A percentile compares a stretch with the other conserved stretches of the same genome.
Conservation (phyloP, 2,797 vertebrate genomes). For the Onychomys leucogaster region DNA sequence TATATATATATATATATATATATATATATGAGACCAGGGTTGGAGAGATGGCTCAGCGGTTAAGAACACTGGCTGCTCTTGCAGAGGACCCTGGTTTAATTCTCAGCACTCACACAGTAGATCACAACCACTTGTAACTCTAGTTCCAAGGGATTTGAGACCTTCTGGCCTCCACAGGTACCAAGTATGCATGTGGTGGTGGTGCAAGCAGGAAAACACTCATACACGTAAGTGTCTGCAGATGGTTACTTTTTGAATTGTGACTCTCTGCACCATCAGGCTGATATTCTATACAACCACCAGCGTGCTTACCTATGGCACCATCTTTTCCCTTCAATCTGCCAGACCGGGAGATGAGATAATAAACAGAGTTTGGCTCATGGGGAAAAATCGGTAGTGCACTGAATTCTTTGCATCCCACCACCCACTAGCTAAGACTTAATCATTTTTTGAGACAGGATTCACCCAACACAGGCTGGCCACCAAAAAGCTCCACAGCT, state of each 20-base stretch:
- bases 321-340: background rate
- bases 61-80: background rate
- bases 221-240: accelerated
- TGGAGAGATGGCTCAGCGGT: background rate
- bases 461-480: background rate
- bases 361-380: background rate
- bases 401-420: background rate
- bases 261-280: background rate
- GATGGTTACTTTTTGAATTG: background rate
- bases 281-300: background rate
- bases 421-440: background rate
- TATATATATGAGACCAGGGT: too few species aligned
- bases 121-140: background rate
- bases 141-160: background rate
- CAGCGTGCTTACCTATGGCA: background rate
- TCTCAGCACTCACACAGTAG: background rate
- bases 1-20: too few species aligned
- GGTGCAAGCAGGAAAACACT: background rate
- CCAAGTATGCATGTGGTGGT: background rate
- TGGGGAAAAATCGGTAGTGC: too few species aligned
- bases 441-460: background rate
- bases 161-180: background rate
- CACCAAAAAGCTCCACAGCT: too few species aligned
- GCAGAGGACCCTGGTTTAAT: background rate
- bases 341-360: background rate